Evolutionary conservation across 2,888 invertebrate genomes (phyloP).

Genomic region (Orthosia gothica): DNA sequence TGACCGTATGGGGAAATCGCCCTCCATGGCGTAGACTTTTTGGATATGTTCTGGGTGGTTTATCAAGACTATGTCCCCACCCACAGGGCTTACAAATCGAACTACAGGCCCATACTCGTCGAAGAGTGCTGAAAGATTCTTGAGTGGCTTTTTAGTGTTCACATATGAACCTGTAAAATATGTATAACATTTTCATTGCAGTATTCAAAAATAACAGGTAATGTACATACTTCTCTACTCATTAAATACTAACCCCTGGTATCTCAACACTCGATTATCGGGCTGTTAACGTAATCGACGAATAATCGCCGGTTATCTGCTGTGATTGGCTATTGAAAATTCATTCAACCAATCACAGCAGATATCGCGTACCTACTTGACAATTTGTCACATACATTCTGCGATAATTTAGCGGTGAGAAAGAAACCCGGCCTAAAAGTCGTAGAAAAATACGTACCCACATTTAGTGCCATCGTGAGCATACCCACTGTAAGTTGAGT

Average conservation of each 20-base stretch:
- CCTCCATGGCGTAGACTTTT: slow-evolving; percentile 92
- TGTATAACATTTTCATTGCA: slow-evolving; percentile 30
- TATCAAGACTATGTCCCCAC: slow-evolving; percentile 92
- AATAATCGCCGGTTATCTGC: too few species aligned
- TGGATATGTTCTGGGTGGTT: slow-evolving; percentile 93
- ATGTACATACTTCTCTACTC: not conserved
- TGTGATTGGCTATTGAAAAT: too few species aligned
- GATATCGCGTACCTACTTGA: too few species aligned
- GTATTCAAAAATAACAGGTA: not conserved
- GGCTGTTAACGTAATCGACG: too few species aligned
- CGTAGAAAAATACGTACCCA: slow-evolving; percentile 81
- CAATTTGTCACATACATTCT: too few species aligned
- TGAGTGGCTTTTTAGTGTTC: slow-evolving; percentile 77
- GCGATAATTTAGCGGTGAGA: too few species aligned
- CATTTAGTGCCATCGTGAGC: slow-evolving; percentile 88
- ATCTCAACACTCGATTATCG: too few species aligned
- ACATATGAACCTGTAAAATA: slow-evolving; percentile 78
- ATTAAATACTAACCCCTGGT: not conserved
- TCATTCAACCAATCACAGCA: too few species aligned
- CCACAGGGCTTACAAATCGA: slow-evolving; percentile 92
- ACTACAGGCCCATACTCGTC: slow-evolving; percentile 93
- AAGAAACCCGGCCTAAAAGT: too few species aligned
- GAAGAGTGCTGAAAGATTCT: slow-evolving; percentile 82
- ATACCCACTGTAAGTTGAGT: slow-evolving; percentile 91
- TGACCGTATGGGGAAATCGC: slow-evolving; percentile 91